phyloP scores from a whole-genome alignment of 2,797 vertebrate species.

The Neostethus bicornis region DNA sequence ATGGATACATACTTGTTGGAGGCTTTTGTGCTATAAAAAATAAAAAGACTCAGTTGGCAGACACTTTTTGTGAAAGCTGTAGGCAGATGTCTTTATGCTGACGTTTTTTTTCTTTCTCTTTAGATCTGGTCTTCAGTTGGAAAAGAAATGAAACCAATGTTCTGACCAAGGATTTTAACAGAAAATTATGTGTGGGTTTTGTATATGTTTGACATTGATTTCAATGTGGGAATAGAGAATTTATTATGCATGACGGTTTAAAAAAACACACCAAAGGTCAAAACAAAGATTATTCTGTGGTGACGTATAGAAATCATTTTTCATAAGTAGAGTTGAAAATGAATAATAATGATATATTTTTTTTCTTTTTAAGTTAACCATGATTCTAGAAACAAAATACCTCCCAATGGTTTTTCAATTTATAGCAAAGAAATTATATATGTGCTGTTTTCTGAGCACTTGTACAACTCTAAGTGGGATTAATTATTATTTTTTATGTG shows the following conservation, averaged over 20 bases:
- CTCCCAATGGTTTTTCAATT: conserved; percentile 23
- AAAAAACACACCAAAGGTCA: background rate
- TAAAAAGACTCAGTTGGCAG: conserved; percentile 34
- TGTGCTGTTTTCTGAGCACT: conserved; percentile 11
- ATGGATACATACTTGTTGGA: conserved; percentile 54
- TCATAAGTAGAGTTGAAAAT: no score
- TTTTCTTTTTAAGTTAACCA: no score
- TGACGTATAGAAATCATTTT: no score
- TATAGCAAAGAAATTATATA: conserved; percentile 25
- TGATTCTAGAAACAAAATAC: no score
- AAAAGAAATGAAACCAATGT: conserved; percentile 24
- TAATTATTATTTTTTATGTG: no score
- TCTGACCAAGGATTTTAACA: conserved; percentile 1
- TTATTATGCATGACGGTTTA: conserved; percentile 10
- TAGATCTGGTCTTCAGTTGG: conserved; percentile 15
- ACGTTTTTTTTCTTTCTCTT: conserved; percentile 27
- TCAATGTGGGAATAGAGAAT: conserved; percentile 1
- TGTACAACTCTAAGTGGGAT: conserved; percentile 14
- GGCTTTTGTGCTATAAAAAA: conserved; percentile 53
- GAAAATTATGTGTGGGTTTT: conserved; percentile 13
- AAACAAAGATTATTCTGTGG: background rate
- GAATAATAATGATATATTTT: no score
- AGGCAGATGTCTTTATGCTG: conserved; percentile 42
- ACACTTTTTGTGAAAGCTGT: conserved; percentile 45
- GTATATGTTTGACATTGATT: background rate